Conservation (phyloP, 2,888 invertebrate genomes). For the Gymnocheta viridis region DNA sequence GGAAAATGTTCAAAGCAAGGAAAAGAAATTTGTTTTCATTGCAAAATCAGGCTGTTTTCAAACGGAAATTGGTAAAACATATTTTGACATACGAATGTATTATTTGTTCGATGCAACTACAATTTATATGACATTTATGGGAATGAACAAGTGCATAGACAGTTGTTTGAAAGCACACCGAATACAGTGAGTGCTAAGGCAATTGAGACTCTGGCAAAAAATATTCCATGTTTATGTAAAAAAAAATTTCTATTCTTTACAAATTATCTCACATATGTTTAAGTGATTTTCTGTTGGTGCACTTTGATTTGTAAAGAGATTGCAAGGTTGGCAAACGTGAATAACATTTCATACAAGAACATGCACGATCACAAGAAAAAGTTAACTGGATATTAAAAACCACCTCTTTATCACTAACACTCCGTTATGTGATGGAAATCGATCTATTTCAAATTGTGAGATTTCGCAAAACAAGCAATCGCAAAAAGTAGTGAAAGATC, state of each 20-base stretch:
- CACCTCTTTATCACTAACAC: too few species aligned
- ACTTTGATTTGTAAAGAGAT: too few species aligned
- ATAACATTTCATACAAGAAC: too few species aligned
- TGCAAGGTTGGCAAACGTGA: too few species aligned
- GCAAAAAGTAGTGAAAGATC: too few species aligned
- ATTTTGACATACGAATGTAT: conserved; percentile 51
- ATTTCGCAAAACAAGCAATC: too few species aligned
- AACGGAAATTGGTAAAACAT: conserved; percentile 61
- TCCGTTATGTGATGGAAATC: too few species aligned
- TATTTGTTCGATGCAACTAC: conserved; percentile 42
- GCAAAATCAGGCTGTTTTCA: conserved; percentile 41
- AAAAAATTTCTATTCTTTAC: background rate
- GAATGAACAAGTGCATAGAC: conserved; percentile 5
- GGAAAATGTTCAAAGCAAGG: background rate
- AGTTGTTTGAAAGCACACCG: background rate
- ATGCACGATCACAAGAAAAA: too few species aligned
- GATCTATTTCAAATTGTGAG: too few species aligned
- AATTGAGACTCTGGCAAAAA: background rate
- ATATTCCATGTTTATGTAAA: background rate
- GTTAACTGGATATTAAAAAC: too few species aligned
- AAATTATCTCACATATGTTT: background rate
- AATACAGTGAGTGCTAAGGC: conserved; percentile 1
- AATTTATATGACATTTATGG: conserved; percentile 54
- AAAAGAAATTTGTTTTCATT: conserved; percentile 23
- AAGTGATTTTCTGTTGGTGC: background rate